Conservation (phyloP, 2,888 invertebrate genomes). For the Nemotelus nigrinus region DNA sequence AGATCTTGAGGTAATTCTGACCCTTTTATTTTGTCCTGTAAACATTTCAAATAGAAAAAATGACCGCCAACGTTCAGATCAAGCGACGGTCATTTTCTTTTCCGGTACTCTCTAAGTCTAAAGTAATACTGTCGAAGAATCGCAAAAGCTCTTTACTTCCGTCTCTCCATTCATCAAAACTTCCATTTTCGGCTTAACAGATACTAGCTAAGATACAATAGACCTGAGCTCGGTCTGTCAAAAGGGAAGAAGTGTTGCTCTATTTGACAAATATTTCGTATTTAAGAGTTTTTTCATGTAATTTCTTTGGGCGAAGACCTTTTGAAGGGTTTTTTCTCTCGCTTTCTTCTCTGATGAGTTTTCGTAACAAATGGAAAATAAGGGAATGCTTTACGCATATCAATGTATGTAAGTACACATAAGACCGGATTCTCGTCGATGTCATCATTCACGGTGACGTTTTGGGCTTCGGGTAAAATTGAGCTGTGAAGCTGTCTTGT, state of each 20-base stretch:
- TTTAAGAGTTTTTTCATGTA: constrained; percentile 45
- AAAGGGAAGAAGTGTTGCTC: constrained; percentile 26
- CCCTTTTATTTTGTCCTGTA: no score
- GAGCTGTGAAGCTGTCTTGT: no score
- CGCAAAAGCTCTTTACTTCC: neutral
- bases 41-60: no score
- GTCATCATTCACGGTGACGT: no score
- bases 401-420: neutral
- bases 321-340: constrained; percentile 33
- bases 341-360: constrained; percentile 22
- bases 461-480: no score
- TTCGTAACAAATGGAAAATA: constrained; percentile 8
- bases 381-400: constrained; percentile 25
- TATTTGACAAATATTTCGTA: constrained; percentile 44
- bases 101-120: no score
- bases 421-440: no score
- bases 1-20: no score
- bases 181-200: constrained; percentile 30
- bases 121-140: no score
- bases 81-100: no score
- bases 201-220: neutral
- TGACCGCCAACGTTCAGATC: no score
- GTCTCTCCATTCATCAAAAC: constrained; percentile 7
- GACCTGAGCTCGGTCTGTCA: neutral
- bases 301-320: constrained; percentile 25